These are phyloP conservation scores for Pipra filicauda DNA, from an alignment of 2,113 vertebrate species.

Conservation along the genomic window DNA sequence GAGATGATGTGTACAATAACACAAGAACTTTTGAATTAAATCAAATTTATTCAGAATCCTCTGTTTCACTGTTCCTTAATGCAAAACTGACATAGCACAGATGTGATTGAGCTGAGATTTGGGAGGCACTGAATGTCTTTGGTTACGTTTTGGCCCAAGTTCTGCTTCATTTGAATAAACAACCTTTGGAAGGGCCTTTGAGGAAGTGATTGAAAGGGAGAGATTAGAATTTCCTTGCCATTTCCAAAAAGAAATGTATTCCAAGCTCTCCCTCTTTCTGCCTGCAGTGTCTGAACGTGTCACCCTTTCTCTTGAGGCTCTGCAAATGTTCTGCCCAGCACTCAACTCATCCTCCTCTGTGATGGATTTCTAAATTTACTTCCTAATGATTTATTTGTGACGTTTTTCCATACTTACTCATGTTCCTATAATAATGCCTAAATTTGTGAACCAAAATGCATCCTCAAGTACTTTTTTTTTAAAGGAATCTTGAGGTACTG, in stretches of 20 bases:
- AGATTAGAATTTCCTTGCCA: background rate
- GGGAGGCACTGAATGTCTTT: background rate
- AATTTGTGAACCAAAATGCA: background rate
- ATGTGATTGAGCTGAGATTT: conserved; percentile 8
- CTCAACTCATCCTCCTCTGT: background rate
- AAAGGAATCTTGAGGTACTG: background rate
- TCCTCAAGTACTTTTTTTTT: background rate
- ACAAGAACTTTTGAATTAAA: background rate
- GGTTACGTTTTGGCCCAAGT: background rate
- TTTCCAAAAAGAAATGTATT: background rate
- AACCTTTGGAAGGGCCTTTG: background rate
- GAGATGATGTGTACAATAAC: background rate
- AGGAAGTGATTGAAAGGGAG: background rate
- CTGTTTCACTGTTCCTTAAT: background rate
- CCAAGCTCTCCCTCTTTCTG: background rate
- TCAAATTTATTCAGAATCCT: background rate
- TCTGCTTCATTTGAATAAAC: conserved; percentile 27
- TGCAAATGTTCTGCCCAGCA: background rate
- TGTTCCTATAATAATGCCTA: background rate
- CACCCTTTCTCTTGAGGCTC: background rate
- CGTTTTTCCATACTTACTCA: background rate
- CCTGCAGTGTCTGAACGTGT: background rate
- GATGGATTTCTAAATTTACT: background rate
- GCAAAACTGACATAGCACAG: background rate
- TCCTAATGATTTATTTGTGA: conserved; percentile 15